Evolutionary conservation across 1,140 invertebrate species (phyloP), one percentile per base, ranked within the genome.

Genomic region (Aethina tumida): DNA sequence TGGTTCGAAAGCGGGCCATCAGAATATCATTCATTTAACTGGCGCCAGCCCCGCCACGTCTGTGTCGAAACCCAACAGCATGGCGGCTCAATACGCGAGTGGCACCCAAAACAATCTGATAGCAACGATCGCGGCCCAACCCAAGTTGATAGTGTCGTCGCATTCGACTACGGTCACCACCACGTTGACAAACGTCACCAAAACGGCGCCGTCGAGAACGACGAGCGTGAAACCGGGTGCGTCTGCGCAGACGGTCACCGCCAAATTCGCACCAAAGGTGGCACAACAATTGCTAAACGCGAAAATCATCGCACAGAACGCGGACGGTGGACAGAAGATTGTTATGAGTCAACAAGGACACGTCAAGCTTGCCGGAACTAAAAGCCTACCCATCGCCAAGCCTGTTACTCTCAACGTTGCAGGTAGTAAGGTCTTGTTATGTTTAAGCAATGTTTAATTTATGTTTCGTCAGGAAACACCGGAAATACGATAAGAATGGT

Each of bases 401-500:
- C 35, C 50, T 1, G 36, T 50, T 7, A 42, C 44, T 10, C 37
- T 48, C 22, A 40, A 38, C 26, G 25, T 45, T 40, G 30, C 41
- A 27, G 35, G 47, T 28, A n/a, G n/a, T n/a, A n/a, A n/a, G n/a
- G n/a, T n/a, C n/a, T n/a, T n/a, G n/a, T n/a, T n/a, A n/a, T n/a
- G n/a, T n/a, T n/a, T n/a, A n/a, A n/a, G n/a, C n/a, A n/a, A n/a
- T n/a, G n/a, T n/a, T n/a, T n/a, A n/a, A n/a, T n/a, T n/a, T n/a
- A n/a, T n/a, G n/a, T n/a, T n/a, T n/a, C n/a, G n/a, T n/a, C 20
- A 8, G 44, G 40, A 15, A 52, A 50, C 32, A 27, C 52, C 14
- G n/a, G n/a, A n/a, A 55, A 49, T 41, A 39, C 48, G 12, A 65
- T 73, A 4, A 55, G 71, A 18, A 73, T 73, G 70, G 68, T 75